Conservation (phyloP, 2,888 invertebrate species). For the Ochropleura plecta region DNA sequence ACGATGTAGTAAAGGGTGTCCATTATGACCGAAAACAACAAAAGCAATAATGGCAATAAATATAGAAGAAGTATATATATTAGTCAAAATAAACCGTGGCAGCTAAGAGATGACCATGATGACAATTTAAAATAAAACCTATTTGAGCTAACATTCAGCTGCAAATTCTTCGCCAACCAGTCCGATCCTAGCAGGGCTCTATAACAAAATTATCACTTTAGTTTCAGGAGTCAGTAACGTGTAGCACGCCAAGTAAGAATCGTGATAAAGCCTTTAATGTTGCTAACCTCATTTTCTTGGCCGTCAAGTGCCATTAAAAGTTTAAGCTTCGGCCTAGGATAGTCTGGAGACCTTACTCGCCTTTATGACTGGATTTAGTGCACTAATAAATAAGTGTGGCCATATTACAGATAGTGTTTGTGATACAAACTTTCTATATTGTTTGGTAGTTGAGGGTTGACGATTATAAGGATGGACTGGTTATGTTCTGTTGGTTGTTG, state of each 20-base stretch:
- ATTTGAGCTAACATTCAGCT: neutral
- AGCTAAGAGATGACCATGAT: too few species aligned
- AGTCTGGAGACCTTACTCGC: conserved; percentile 65
- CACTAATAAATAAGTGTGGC: conserved; percentile 70
- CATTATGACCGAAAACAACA: too few species aligned
- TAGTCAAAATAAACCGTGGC: too few species aligned
- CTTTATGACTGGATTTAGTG: conserved; percentile 74
- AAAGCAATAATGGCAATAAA: too few species aligned
- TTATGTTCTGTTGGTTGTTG: conserved; percentile 1
- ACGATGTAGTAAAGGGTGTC: too few species aligned
- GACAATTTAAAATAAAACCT: neutral
- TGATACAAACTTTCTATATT: conserved; percentile 58
- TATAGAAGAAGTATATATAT: too few species aligned
- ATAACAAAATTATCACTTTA: conserved; percentile 58
- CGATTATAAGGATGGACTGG: conserved; percentile 10
- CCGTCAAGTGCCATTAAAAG: conserved; percentile 84
- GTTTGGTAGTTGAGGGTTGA: conserved; percentile 51
- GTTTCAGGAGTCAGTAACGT: conserved; percentile 48
- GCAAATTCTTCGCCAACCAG: conserved; percentile 4
- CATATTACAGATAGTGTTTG: conserved; percentile 68
- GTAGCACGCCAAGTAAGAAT: conserved; percentile 70
- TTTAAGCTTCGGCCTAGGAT: conserved; percentile 76
- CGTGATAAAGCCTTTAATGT: conserved; percentile 79
- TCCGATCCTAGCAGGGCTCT: conserved; percentile 18
- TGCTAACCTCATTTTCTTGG: conserved; percentile 79